Base-by-base conservation (phyloP, 1,140 invertebrate genomes). In the Cyphomyrmex costatus region DNA sequence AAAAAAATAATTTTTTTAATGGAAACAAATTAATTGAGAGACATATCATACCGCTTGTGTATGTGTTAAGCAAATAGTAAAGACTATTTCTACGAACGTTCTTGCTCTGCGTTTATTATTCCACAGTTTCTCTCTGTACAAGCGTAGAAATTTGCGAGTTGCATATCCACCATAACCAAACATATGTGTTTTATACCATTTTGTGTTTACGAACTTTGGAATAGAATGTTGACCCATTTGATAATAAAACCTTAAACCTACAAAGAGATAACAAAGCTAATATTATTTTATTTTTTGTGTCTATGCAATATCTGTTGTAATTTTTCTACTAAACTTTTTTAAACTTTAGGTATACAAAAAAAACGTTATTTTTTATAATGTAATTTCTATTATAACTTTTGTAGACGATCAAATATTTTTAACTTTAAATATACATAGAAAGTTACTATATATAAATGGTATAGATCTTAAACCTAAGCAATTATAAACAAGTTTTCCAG, bases 61-160 rank as follows among this genome's bases (percentile, higher is more conserved):
- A 24, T 61, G 16, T 42, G 12, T 16, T n/a, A 68, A 85, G 2
- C 2, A 66, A 63, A 63, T 27, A 49, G 12, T 14, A 63, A 1
- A 85, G 30, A 3, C 2, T 12, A 19, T 71, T 82, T 14, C 21
- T 92, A 94, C 94, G 88, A 92, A 96, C 95, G 95, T 96, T 80
- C 93, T 94, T 36, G 93, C 93, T 93, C 92, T 96, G 51, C 96
- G 95, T 90, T 96, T 96, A 53, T 94, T 91, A 84, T 96, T 95
- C 91, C 96, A 95, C 24, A 96, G 61, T 92, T 97, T 97, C 92
- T 98, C 97, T 89, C 95, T 96, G 88, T 97, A 97, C 1, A 96
- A 92, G 49, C 95, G 91, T 21, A 96, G 92, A 89, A 98, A 98
- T 90, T 96, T 96, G 19, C 93, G 94, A 1, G 97, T 96, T 88